phyloP scores from a whole-genome alignment of 2,113 vertebrate species.

The Pomatostomus ruficeps region DNA sequence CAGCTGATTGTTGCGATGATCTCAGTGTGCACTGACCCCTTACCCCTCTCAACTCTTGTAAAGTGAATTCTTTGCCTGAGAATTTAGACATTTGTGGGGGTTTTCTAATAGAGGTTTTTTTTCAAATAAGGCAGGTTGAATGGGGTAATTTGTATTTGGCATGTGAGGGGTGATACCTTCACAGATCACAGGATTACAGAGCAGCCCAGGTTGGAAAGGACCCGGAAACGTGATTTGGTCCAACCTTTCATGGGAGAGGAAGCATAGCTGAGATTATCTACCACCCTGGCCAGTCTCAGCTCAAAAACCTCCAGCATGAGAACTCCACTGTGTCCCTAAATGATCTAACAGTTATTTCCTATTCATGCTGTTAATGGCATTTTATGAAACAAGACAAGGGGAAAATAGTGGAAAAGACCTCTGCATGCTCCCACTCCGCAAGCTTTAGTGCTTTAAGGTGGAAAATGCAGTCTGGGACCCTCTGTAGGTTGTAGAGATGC shows the following conservation, averaged over 20 bases:
- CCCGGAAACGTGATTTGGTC: neutral
- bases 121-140: neutral
- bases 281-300: neutral
- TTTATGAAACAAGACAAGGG: neutral
- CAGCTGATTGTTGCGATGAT: neutral
- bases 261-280: neutral
- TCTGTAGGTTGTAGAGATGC: neutral
- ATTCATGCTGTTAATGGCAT: neutral
- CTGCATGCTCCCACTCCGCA: fast-evolving
- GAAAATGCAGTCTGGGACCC: neutral
- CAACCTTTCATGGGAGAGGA: neutral
- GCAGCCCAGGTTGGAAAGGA: neutral
- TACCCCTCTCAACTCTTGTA: neutral
- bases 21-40: neutral
- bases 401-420: neutral
- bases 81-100: neutral
- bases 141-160: neutral
- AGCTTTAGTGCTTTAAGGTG: neutral
- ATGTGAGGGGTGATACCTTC: neutral
- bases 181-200: neutral
- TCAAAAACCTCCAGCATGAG: neutral
- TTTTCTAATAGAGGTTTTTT: neutral
- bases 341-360: neutral
- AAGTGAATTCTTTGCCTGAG: neutral
- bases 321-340: neutral